Percentiles rank a stretch among this genome's conserved stretches.
These are phyloP conservation scores for Protodeltote pygarga DNA, from an alignment of 2,888 invertebrate genomes.

Conservation along the genomic window DNA sequence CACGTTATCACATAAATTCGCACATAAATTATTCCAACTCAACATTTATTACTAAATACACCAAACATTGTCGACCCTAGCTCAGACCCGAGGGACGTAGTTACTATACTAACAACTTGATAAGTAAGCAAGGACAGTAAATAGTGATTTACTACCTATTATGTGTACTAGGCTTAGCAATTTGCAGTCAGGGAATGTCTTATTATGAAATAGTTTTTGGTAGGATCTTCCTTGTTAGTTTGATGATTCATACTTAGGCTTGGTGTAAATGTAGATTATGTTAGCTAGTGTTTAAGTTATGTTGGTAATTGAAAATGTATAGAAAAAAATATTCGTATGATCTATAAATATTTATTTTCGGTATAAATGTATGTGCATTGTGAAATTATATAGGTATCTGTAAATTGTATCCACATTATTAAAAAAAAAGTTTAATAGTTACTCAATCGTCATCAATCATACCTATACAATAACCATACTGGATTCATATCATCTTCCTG, in stretches of 20 bases:
- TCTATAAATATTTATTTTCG: too few relatives aligned
- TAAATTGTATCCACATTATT: too few relatives aligned
- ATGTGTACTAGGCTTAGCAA: conserved; percentile 42
- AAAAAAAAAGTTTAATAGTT: too few relatives aligned
- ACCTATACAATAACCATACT: too few relatives aligned
- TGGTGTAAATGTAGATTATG: conserved; percentile 20
- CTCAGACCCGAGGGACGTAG: conserved; percentile 24
- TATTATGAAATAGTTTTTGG: conserved; percentile 45
- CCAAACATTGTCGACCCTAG: conserved; percentile 19
- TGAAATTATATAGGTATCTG: too few relatives aligned
- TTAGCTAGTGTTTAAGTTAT: background rate
- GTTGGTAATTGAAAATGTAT: background rate
- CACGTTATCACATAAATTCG: conserved; percentile 16
- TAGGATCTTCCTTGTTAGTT: conserved; percentile 28
- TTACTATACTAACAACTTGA: conserved; percentile 42
- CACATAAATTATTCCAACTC: conserved; percentile 33
- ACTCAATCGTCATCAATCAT: too few relatives aligned
- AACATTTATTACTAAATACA: conserved; percentile 34
- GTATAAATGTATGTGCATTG: too few relatives aligned
- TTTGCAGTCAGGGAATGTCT: conserved; percentile 40
- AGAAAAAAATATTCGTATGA: too few relatives aligned
- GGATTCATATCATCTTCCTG: too few relatives aligned
- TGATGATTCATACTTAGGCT: conserved; percentile 30
- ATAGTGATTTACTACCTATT: conserved; percentile 61
- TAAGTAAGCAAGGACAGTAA: conserved; percentile 48